These are phyloP conservation scores for Chlorops oryzae DNA, from an alignment of 1,140 invertebrate species.

Conservation along the genomic window DNA sequence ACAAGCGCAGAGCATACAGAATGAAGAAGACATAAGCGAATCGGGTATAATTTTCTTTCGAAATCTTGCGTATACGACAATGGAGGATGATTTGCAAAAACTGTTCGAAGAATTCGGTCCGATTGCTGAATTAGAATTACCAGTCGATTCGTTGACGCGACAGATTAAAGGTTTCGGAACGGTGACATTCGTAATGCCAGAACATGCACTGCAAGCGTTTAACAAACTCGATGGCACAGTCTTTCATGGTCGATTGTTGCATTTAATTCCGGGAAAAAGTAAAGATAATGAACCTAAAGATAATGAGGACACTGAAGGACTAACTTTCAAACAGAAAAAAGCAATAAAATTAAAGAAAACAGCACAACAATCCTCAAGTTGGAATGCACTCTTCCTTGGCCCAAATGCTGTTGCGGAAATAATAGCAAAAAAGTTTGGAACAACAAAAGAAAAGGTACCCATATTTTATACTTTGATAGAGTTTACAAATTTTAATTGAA, in stretches of 20 bases:
- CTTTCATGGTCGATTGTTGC: constrained; percentile 88
- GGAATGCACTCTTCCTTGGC: constrained; percentile 95
- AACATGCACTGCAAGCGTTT: constrained; percentile 89
- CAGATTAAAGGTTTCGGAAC: constrained; percentile 91
- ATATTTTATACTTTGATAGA: constrained; percentile 1
- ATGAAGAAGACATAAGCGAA: constrained; percentile 78
- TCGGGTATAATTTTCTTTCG: constrained; percentile 92
- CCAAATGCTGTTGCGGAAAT: constrained; percentile 89
- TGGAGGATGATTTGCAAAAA: constrained; percentile 78
- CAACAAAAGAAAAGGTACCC: constrained; percentile 64
- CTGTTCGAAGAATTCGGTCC: constrained; percentile 86
- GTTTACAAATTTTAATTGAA: not conserved
- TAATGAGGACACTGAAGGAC: constrained; percentile 52
- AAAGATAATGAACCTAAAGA: constrained; percentile 54
- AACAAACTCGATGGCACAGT: constrained; percentile 79
- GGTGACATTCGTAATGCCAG: constrained; percentile 90
- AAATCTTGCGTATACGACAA: constrained; percentile 85
- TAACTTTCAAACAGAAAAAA: constrained; percentile 83
- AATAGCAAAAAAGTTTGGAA: constrained; percentile 79
- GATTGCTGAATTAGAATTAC: constrained; percentile 81
- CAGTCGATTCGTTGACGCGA: constrained; percentile 77
- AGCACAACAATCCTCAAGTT: constrained; percentile 80
- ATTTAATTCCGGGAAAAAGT: constrained; percentile 82
- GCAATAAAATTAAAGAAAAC: constrained; percentile 68
- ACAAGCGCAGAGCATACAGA: constrained; percentile 62